Percentiles rank a stretch among this genome's conserved stretches.
Conservation (phyloP, 2,113 vertebrate species). For the Hirundichthys speculiger region DNA sequence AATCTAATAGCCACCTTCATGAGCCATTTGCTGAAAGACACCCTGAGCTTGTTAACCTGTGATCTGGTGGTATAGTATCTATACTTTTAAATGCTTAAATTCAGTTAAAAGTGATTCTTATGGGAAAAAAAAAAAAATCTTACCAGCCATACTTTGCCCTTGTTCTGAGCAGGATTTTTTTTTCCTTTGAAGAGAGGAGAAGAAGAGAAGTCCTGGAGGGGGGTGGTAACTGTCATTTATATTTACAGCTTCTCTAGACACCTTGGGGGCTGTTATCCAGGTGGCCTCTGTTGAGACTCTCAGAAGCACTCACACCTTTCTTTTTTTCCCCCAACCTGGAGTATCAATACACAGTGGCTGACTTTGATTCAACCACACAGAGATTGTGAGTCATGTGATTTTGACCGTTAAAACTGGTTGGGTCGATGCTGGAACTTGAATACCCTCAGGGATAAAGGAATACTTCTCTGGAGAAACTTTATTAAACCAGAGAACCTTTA, state of each 20-base stretch:
- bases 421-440: constrained; percentile 78
- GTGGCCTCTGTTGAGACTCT: constrained; percentile 77
- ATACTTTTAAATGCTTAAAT: constrained; percentile 31
- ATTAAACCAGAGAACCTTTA: constrained; percentile 45
- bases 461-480: constrained; percentile 68
- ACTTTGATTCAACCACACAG: constrained; percentile 80
- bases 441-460: constrained; percentile 71
- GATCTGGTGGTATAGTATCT: constrained; percentile 36
- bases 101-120: constrained; percentile 28
- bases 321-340: constrained; percentile 62
- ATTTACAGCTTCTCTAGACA: constrained; percentile 79
- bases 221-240: constrained; percentile 77
- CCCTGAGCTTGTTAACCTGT: constrained; percentile 8
- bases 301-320: constrained; percentile 72
- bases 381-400: constrained; percentile 75
- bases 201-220: constrained; percentile 68
- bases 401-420: constrained; percentile 75
- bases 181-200: constrained; percentile 70
- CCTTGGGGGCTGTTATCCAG: constrained; percentile 77
- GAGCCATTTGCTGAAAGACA: neutral
- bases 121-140: constrained; percentile 12
- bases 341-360: constrained; percentile 75
- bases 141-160: constrained; percentile 60
- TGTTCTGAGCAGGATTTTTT: constrained; percentile 68
- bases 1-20: constrained; percentile 7